These are phyloP conservation scores for Channallabes apus DNA, from an alignment of 2,797 vertebrate species.

Conservation along the genomic window DNA sequence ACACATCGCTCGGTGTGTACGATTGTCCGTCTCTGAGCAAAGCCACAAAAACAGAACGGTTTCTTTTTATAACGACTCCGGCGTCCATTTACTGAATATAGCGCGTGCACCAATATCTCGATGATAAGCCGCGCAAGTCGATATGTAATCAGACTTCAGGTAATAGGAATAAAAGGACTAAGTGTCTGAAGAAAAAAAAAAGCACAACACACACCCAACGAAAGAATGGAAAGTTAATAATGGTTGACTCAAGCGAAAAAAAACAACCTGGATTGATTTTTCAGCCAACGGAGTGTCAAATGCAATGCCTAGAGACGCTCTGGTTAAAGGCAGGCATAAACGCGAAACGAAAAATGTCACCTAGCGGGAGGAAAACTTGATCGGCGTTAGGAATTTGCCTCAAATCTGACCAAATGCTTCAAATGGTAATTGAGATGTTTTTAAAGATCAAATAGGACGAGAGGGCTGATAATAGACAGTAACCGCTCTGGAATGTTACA, in stretches of 20 bases:
- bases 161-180: conserved; percentile 37
- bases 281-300: conserved; percentile 16
- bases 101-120: conserved; percentile 13
- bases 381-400: background rate
- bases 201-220: background rate
- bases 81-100: background rate
- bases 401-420: no score
- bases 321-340: background rate
- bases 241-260: conserved; percentile 25
- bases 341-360: background rate
- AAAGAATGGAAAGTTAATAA: conserved; percentile 44
- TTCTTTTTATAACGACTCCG: conserved; percentile 6
- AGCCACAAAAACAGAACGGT: background rate
- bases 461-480: no score
- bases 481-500: no score
- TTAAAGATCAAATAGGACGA: background rate
- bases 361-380: conserved; percentile 1
- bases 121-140: conserved; percentile 37
- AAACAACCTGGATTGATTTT: conserved; percentile 40
- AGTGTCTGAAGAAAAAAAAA: conserved; percentile 16
- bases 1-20: background rate
- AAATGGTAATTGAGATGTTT: background rate
- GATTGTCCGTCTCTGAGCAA: background rate
- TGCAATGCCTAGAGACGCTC: conserved; percentile 23
- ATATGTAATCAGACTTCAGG: conserved; percentile 45